phyloP scores from a whole-genome alignment of 1,140 invertebrate species.

The Venustaconcha ellipsiformis region DNA sequence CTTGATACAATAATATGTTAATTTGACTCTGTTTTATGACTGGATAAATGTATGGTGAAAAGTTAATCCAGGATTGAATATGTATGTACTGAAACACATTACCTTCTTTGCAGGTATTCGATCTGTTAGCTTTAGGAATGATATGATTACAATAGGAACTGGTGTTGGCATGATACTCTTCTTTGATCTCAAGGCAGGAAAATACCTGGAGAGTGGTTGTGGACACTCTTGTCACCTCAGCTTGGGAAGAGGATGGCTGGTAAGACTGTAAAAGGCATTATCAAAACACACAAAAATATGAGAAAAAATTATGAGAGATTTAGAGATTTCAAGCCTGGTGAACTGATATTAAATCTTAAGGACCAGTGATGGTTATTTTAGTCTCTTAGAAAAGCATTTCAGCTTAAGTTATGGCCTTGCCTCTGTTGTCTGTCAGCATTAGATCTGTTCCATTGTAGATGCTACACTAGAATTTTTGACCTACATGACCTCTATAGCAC shows the following conservation, averaged over 20 bases:
- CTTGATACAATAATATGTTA: no score
- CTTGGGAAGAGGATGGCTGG: slow-evolving; percentile 89
- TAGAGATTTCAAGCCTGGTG: no score
- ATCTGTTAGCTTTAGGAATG: slow-evolving; percentile 89
- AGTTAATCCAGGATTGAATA: slow-evolving; percentile 17
- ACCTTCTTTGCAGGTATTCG: slow-evolving; percentile 75
- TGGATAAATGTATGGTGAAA: slow-evolving; percentile 30
- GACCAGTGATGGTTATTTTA: no score
- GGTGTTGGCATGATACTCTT: slow-evolving; percentile 93
- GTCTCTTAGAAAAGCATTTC: no score
- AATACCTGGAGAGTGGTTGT: slow-evolving; percentile 84
- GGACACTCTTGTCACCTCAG: slow-evolving; percentile 83
- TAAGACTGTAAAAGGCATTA: slow-evolving; percentile 66
- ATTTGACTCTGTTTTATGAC: neutral
- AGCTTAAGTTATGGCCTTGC: no score
- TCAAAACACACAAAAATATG: no score
- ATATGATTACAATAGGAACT: slow-evolving; percentile 93
- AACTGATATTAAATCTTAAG: no score
- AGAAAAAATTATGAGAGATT: no score
- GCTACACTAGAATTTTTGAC: no score
- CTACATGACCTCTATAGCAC: no score
- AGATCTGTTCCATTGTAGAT: no score
- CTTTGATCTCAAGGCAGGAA: slow-evolving; percentile 90
- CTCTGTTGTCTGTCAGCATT: no score
- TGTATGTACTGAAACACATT: neutral